Percentiles rank a stretch among this genome's conserved stretches.
phyloP scores from a whole-genome alignment of 2,113 vertebrate species.

The Puma concolor region DNA sequence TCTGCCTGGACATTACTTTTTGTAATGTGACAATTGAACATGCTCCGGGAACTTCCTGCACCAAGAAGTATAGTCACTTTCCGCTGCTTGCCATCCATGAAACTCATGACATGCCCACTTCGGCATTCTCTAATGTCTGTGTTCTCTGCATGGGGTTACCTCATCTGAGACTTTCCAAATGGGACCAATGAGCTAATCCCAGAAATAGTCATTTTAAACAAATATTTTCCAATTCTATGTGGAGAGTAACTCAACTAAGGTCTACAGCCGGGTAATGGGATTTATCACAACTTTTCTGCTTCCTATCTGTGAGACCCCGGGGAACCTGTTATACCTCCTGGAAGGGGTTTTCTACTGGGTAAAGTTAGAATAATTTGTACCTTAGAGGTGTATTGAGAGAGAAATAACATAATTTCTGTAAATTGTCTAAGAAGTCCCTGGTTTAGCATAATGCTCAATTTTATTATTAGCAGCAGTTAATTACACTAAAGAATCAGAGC shows the following conservation, averaged over 20 bases:
- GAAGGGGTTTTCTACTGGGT: not conserved
- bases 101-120: too few relatives aligned
- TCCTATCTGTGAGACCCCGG: not conserved
- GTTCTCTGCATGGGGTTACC: not conserved
- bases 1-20: not conserved
- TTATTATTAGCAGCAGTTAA: not conserved
- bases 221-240: not conserved
- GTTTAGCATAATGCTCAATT: not conserved
- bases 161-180: not conserved
- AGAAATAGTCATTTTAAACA: not conserved
- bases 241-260: not conserved
- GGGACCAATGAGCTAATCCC: not conserved
- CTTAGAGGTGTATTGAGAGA: not conserved
- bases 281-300: not conserved
- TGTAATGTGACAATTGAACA: not conserved
- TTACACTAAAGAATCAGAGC: not conserved
- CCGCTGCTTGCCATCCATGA: too few relatives aligned
- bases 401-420: not conserved
- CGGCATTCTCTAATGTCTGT: not conserved
- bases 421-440: not conserved
- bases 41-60: not conserved
- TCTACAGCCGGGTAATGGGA: not conserved
- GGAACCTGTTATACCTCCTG: not conserved
- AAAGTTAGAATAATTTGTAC: not conserved
- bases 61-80: not conserved